phyloP scores from a whole-genome alignment of 1,140 invertebrate species.

The Drosophila bifasciata region DNA sequence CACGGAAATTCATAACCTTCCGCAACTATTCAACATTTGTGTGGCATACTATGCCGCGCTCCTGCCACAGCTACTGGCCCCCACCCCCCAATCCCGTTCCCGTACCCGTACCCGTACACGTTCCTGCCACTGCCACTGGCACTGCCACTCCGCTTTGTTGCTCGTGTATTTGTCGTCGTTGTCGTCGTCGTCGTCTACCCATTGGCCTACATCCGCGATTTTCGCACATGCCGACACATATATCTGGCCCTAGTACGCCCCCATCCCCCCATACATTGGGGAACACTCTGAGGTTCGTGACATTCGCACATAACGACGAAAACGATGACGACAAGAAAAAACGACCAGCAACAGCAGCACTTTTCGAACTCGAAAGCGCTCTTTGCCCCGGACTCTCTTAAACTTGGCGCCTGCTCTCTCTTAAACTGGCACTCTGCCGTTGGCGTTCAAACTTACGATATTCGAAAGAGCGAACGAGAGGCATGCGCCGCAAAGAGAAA shows the following conservation, averaged over 20 bases:
- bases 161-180: conserved; percentile 55
- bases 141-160: conserved; percentile 14
- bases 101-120: no score
- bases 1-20: conserved; percentile 83
- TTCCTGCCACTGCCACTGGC: conserved; percentile 1
- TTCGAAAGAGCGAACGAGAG: conserved; percentile 29
- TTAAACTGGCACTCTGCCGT: conserved; percentile 23
- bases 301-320: conserved; percentile 42
- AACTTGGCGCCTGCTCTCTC: conserved; percentile 62
- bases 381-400: conserved; percentile 43
- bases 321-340: conserved; percentile 20
- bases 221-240: conserved; percentile 74
- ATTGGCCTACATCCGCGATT: conserved; percentile 77
- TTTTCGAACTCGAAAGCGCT: conserved; percentile 65
- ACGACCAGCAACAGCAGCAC: conserved; percentile 23
- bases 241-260: conserved; percentile 3
- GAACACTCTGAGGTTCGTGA: conserved; percentile 39
- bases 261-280: conserved; percentile 4
- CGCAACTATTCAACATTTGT: conserved; percentile 82
- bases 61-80: conserved; percentile 17
- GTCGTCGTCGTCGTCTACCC: conserved; percentile 66
- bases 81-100: no score
- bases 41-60: conserved; percentile 74
- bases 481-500: conserved; percentile 47
- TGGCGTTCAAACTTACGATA: conserved; percentile 54